Conservation (phyloP, 1,140 invertebrate genomes). For the Apocrypta bakeri region DNA sequence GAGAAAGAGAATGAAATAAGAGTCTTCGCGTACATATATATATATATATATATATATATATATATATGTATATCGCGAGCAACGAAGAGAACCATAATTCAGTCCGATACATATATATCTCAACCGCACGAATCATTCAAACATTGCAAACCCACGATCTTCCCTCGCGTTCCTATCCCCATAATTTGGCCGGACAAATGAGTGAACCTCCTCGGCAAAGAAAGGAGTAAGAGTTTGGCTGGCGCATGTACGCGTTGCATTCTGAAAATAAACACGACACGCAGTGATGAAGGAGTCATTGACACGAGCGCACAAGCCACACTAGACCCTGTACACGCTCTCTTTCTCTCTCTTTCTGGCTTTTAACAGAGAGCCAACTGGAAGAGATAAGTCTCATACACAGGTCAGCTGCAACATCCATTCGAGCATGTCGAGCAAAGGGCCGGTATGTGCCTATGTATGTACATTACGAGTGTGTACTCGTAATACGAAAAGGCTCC, state of each 20-base stretch:
- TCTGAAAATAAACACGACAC: constrained; percentile 28
- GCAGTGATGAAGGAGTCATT: constrained; percentile 41
- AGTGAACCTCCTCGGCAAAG: neutral
- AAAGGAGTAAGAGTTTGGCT: neutral
- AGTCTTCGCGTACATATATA: too few species aligned
- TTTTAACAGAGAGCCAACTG: too few species aligned
- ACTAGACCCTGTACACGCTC: neutral
- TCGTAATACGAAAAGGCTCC: neutral
- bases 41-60: too few species aligned
- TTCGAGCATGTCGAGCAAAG: constrained; percentile 1
- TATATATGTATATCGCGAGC: too few species aligned
- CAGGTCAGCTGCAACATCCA: neutral
- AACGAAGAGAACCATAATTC: too few species aligned
- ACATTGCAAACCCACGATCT: too few species aligned
- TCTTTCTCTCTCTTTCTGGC: too few species aligned
- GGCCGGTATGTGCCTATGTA: too few species aligned
- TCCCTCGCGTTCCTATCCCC: neutral
- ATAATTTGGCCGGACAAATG: neutral
- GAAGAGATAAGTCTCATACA: too few species aligned
- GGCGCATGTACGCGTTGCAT: neutral
- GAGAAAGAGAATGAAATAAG: too few species aligned
- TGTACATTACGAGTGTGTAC: neutral
- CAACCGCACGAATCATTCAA: too few species aligned
- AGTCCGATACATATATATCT: too few species aligned
- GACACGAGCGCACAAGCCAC: constrained; percentile 10